phyloP scores from a whole-genome alignment of 2,113 vertebrate genomes.

The Phaethornis superciliosus region DNA sequence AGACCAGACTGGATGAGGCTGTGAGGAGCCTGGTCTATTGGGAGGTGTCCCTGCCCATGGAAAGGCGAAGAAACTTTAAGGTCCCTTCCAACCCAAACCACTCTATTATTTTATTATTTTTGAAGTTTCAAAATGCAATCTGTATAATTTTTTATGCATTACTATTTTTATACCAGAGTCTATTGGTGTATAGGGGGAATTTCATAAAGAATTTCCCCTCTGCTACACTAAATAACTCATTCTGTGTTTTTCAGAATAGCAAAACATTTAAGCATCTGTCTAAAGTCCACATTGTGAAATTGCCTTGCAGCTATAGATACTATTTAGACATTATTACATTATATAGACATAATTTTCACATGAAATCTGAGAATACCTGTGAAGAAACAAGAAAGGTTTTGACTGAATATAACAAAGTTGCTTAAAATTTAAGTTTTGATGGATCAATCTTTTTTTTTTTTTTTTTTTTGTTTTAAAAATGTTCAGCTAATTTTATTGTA shows the following conservation, averaged over 20 bases:
- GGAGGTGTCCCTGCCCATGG: too few species aligned
- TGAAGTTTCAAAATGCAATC: conserved; percentile 14
- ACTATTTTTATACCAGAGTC: conserved; percentile 8
- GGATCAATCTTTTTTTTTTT: neutral
- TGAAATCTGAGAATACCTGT: neutral
- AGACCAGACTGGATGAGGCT: too few species aligned
- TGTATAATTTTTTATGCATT: neutral
- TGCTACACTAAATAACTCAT: conserved; percentile 31
- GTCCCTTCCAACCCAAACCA: too few species aligned
- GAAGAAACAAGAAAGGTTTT: neutral
- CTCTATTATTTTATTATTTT: neutral
- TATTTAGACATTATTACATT: too few species aligned
- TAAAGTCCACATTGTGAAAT: neutral
- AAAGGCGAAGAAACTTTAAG: too few species aligned
- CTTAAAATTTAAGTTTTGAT: neutral
- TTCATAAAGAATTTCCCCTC: neutral
- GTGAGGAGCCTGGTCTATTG: too few species aligned
- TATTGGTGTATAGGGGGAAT: neutral
- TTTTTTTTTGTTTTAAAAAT: neutral
- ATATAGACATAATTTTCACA: neutral
- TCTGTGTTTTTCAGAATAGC: neutral
- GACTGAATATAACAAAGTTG: neutral
- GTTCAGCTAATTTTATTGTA: neutral
- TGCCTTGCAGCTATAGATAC: neutral
- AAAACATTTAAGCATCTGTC: conserved; percentile 13